Evolutionary conservation across 1,140 invertebrate genomes (phyloP), one percentile per base, ranked within the genome.

Genomic region (Panagrolaimus sp.): DNA sequence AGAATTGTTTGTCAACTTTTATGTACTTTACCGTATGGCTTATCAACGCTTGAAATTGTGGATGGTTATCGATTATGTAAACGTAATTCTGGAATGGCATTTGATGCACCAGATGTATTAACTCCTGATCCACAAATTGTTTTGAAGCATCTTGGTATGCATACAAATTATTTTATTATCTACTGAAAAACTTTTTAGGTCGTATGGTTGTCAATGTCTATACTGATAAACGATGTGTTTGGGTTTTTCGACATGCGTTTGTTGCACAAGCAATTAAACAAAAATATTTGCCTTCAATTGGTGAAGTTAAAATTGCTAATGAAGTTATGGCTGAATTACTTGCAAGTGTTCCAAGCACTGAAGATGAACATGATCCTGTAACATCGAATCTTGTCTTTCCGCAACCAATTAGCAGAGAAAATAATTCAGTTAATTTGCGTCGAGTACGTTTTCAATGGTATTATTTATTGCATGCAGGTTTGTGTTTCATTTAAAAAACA

Each of bases 381-480:
- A 61, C 71, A 23, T 51, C 71, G 27, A 66, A 51, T 53, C n/a
- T 72, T 14, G 31, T 72, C 7, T 73, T 73, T 45, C 71, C 72
- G 16, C 64, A 73, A 73, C 65, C 44, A 47, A 61, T 75, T 38
- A 71, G 65, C 51, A 78, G 72, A 66, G 78, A 80, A 20, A 76
- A 70, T 63, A 67, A 74, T 42, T 38, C 72, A 13, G 65, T 77
- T 5, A 81, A 78, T 65, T 53, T 78, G 51, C 31, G 78, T 45
- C 63, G 70, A 62, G 45, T 81, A 7, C 70, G 79, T 7, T 74
- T 68, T 68, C 68, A 78, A 20, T 81, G 79, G 79, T 81, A 79
- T 71, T 79, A 82, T 72, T 65, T 80, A 14, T 70, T 81, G 16
- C 77, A 81, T 46, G 69, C 78, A 44, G 78, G 78, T 82, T 9